phyloP scores from a whole-genome alignment of 2,797 vertebrate species.

The Leptoclinus maculatus region DNA sequence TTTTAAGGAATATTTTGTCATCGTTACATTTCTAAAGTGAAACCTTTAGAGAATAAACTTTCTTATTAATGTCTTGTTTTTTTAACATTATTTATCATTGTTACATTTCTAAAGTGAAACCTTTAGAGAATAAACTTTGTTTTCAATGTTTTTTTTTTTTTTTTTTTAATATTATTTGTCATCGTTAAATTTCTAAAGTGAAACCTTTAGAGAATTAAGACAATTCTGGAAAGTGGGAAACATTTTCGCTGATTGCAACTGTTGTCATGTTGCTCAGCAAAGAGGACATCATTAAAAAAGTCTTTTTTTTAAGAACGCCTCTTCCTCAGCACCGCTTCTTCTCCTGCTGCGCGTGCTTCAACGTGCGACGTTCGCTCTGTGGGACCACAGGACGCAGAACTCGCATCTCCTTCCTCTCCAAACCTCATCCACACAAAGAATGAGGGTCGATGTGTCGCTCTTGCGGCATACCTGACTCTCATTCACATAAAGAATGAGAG shows the following conservation, averaged over 20 bases:
- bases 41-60: slow-evolving; percentile 71
- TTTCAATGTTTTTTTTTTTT: neutral
- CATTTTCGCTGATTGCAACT: slow-evolving; percentile 71
- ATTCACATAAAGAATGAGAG: slow-evolving; percentile 85
- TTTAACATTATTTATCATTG: slow-evolving; percentile 46
- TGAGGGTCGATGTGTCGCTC: slow-evolving; percentile 85
- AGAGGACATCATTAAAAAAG: slow-evolving; percentile 76
- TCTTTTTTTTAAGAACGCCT: slow-evolving; percentile 77
- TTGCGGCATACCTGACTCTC: slow-evolving; percentile 81
- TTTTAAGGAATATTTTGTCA: neutral
- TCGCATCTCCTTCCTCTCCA: slow-evolving; percentile 85
- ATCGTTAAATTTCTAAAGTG: slow-evolving; percentile 73
- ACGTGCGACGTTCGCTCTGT: slow-evolving; percentile 73
- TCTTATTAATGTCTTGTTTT: neutral
- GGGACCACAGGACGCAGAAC: slow-evolving; percentile 66
- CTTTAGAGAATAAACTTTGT: slow-evolving; percentile 69
- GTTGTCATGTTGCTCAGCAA: slow-evolving; percentile 73
- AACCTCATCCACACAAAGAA: slow-evolving; percentile 89
- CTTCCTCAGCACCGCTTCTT: slow-evolving; percentile 84
- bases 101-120: slow-evolving; percentile 70
- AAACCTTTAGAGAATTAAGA: slow-evolving; percentile 83
- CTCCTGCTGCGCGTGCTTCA: slow-evolving; percentile 83
- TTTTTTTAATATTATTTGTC: slow-evolving; percentile 38
- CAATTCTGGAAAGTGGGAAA: slow-evolving; percentile 81
- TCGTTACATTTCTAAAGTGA: slow-evolving; percentile 16